Base-by-base conservation (phyloP, 1,140 invertebrate species). In the Drosophila suzukii region DNA sequence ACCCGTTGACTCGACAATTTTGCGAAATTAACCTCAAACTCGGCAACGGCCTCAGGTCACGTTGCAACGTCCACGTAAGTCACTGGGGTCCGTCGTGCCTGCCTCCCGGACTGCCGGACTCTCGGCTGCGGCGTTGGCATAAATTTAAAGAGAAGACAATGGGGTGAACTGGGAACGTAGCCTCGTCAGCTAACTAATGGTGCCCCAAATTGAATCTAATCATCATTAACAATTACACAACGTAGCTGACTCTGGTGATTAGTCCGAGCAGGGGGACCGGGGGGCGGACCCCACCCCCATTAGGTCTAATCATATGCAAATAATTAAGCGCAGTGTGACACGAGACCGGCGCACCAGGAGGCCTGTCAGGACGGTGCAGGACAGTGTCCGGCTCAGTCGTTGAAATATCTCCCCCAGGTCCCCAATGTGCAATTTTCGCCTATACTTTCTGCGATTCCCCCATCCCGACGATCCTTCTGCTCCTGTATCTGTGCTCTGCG, bases 131-230 rank as follows among this genome's bases (percentile, higher is more conserved):
- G 70, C 85, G 67, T 84, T 89, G 84, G 84, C 84, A 89, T 89
- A 89, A 89, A 89, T 89, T 89, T 81, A 81, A 90, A 81, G 84
- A 46, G 62, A 43, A 43, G 83, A 83, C 78, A 79, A 75, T 73
- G 43, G 58, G 49, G 47, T 32, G 41, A 15, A 56, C 65, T 75
- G 65, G 44, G 38, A 34, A 39, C 38, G 59, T 60, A 51, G 80
- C 75, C 61, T 76, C 76, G 83, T 88, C 78, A 84, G 85, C 74
- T 85, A 85, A 85, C 90, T 91, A 91, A 91, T 91, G 90, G 90
- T 90, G 90, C 90, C 83, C 88, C 78, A 91, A 91, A 91, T 91
- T 91, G 90, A 91, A 85, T 91, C 90, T 91, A 91, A 91, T 91
- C 90, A 91, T 91, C 90, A 91, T 91, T 91, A 91, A 91, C 90